Evolutionary conservation across 2,113 vertebrate genomes (phyloP).

Genomic region (Oxyura jamaicensis): DNA sequence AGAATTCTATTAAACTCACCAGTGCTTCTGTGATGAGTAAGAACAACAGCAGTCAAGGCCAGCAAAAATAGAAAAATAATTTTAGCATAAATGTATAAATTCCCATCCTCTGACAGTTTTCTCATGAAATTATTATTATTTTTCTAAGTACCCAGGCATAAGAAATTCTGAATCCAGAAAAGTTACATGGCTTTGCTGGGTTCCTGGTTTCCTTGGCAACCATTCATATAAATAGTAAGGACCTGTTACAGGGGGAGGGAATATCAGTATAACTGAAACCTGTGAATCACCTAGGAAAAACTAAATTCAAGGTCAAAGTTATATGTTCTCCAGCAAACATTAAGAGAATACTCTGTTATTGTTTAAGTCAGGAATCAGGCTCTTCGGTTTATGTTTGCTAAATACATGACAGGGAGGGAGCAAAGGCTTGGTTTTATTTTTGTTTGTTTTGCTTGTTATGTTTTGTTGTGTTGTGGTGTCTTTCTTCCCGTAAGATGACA

Average conservation of each 20-base stretch:
- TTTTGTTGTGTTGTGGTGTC: no score
- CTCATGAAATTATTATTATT: constrained; percentile 4
- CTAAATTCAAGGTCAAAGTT: constrained; percentile 38
- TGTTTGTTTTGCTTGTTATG: neutral
- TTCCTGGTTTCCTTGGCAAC: constrained; percentile 73
- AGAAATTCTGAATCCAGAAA: constrained; percentile 40
- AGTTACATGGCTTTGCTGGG: constrained; percentile 10
- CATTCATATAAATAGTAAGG: constrained; percentile 59
- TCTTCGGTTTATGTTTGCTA: constrained; percentile 15
- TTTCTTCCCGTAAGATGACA: neutral
- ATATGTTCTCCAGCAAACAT: neutral
- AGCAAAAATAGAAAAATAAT: constrained; percentile 24
- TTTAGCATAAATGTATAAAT: neutral
- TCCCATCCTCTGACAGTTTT: neutral
- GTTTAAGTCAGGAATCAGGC: neutral
- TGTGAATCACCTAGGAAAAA: neutral
- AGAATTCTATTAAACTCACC: constrained; percentile 39
- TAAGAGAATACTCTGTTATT: neutral
- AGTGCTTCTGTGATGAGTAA: neutral
- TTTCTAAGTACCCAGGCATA: neutral
- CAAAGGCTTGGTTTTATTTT: neutral
- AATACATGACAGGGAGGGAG: neutral
- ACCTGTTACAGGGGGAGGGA: neutral
- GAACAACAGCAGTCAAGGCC: neutral
- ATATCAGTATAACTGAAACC: neutral